Percentiles rank a stretch among this genome's conserved stretches.
Evolutionary conservation across 1,140 invertebrate genomes (phyloP).

Genomic region (Conus betulinus): DNA sequence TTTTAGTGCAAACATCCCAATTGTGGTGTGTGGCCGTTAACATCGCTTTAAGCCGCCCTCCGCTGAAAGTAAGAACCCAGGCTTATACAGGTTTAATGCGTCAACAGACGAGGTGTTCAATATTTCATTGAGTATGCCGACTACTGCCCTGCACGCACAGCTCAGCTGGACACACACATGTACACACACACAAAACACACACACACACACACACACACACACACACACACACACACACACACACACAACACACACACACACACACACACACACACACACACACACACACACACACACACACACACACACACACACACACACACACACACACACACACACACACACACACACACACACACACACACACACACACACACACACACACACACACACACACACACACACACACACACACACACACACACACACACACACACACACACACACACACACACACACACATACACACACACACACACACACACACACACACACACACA

Average conservation of each 20-base stretch:
- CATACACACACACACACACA: neutral
- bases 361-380: neutral
- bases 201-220: no score
- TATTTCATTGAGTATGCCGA: no score
- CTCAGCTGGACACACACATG: no score
- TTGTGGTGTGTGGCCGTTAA: no score
- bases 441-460: neutral
- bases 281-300: conserved; percentile 10
- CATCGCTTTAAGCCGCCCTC: no score
- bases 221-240: no score
- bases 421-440: neutral
- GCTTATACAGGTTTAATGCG: no score
- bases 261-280: neutral
- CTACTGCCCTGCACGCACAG: no score
- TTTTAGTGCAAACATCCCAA: no score
- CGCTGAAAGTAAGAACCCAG: no score
- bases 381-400: conserved; percentile 10
- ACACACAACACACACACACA: neutral
- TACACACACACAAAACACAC: no score
- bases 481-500: neutral
- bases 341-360: neutral
- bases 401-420: conserved; percentile 10
- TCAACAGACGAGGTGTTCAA: no score
- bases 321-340: neutral
- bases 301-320: conserved; percentile 6